Conservation (phyloP, 2,888 invertebrate species). For the Syrista parreyssii region DNA sequence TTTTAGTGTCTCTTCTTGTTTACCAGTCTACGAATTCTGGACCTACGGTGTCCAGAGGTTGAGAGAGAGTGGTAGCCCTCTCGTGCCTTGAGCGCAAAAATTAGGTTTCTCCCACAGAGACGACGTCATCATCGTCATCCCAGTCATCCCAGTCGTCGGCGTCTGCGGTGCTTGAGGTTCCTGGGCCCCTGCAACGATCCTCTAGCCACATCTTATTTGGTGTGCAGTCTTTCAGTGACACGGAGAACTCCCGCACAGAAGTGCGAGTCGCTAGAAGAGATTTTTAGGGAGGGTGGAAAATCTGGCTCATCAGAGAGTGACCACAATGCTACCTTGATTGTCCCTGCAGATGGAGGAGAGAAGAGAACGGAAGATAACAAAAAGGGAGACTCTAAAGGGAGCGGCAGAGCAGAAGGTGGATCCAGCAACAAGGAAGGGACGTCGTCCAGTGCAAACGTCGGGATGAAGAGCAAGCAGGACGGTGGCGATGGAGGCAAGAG, state of each 20-base stretch:
- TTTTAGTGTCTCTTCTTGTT: constrained; percentile 46
- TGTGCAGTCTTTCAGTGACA: constrained; percentile 4
- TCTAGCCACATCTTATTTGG: background rate
- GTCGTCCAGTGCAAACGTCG: constrained; percentile 62
- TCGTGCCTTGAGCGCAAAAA: background rate
- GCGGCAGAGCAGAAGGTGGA: constrained; percentile 60
- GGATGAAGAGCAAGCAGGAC: constrained; percentile 72
- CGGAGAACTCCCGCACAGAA: background rate
- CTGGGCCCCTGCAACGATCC: background rate
- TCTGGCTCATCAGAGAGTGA: constrained; percentile 54
- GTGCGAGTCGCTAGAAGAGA: constrained; percentile 6
- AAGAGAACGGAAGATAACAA: constrained; percentile 63
- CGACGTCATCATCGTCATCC: background rate
- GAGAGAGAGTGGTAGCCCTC: background rate
- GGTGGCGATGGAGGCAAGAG: constrained; percentile 68
- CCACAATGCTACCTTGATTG: constrained; percentile 54
- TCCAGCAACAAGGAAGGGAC: constrained; percentile 56
- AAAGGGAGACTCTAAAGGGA: constrained; percentile 62
- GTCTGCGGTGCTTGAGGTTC: background rate
- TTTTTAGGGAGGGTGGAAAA: constrained; percentile 35
- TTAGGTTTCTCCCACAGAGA: background rate
- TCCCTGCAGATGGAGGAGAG: constrained; percentile 63
- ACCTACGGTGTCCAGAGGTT: background rate
- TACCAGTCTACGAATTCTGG: background rate
- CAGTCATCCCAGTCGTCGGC: background rate